phyloP scores from a whole-genome alignment of 2,888 invertebrate genomes.

The Cotesia congregata region DNA sequence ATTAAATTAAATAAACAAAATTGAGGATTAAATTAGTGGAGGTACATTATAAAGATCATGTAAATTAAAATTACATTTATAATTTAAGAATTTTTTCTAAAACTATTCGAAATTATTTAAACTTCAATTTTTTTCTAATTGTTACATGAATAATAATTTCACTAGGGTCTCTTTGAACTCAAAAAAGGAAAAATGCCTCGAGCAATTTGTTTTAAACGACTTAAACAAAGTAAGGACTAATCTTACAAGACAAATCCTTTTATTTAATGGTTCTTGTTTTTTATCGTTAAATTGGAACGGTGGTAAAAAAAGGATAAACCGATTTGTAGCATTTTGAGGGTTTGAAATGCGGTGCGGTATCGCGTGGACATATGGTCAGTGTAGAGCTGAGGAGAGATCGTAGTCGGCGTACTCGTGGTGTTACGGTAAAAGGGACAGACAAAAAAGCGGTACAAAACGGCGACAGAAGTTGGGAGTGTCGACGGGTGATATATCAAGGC shows the following conservation, averaged over 20 bases:
- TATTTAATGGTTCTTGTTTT: conserved; percentile 6
- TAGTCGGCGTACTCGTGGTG: neutral
- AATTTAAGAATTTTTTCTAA: no score
- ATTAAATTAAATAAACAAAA: no score
- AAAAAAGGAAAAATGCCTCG: neutral
- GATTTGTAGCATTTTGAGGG: conserved; percentile 34
- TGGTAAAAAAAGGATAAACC: conserved; percentile 29
- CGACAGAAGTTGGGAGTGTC: conserved; percentile 71
- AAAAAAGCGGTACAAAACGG: conserved; percentile 67
- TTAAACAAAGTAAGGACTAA: neutral
- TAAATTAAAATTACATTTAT: no score
- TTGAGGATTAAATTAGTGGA: no score
- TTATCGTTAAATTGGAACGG: neutral
- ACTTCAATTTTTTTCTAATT: no score
- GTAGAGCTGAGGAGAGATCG: conserved; percentile 37
- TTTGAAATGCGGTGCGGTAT: conserved; percentile 48
- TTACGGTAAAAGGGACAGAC: conserved; percentile 48
- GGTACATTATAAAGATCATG: no score
- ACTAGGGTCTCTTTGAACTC: no score
- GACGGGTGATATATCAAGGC: conserved; percentile 70
- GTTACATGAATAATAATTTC: no score
- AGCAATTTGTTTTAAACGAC: neutral
- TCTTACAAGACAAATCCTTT: neutral
- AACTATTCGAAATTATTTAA: no score
- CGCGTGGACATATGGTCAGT: conserved; percentile 66